Conservation (phyloP, 2,797 vertebrate species). For the Chaetophractus vellerosus region DNA sequence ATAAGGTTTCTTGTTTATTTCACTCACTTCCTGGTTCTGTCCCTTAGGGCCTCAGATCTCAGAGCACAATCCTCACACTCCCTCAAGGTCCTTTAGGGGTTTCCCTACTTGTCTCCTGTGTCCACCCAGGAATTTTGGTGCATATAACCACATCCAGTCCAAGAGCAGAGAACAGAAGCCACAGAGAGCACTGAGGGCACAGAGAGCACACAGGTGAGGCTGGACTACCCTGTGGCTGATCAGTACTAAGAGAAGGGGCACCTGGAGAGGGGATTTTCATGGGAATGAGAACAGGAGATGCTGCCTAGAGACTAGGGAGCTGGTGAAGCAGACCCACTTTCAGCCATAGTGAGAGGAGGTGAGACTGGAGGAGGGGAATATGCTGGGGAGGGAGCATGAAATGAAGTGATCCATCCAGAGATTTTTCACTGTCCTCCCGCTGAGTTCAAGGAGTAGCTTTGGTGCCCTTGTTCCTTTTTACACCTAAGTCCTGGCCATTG, state of each 20-base stretch:
- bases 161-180: not conserved
- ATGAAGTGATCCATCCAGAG: not conserved
- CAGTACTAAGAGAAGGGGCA: not conserved
- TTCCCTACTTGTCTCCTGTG: not conserved
- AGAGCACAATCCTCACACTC: not conserved
- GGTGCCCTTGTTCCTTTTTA: not conserved
- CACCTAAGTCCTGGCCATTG: not conserved
- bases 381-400: not conserved
- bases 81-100: not conserved
- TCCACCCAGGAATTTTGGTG: not conserved
- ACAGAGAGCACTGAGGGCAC: not conserved
- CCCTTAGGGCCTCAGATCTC: slow-evolving; percentile 25
- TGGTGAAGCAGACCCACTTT: not conserved
- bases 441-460: not conserved
- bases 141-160: not conserved
- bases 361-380: not conserved
- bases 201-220: not conserved
- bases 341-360: not conserved
- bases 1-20: not conserved
- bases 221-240: not conserved
- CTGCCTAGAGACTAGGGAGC: not conserved
- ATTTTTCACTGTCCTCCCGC: not conserved
- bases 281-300: not conserved
- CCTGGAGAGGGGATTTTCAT: not conserved
- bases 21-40: not conserved